phyloP scores from a whole-genome alignment of 2,797 vertebrate genomes.

The Neosilurus mollespiculum region DNA sequence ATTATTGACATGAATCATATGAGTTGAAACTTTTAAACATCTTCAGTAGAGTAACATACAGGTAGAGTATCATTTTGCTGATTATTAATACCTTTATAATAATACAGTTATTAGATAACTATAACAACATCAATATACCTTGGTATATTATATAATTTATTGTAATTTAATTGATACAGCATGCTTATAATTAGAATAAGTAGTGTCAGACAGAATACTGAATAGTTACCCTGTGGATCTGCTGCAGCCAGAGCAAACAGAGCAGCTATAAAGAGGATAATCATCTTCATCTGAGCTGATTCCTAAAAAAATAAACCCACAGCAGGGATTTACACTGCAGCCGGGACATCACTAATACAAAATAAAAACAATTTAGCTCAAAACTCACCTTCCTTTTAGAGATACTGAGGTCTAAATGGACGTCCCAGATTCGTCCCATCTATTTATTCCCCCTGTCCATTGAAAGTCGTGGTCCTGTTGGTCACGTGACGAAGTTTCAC shows the following conservation, averaged over 20 bases:
- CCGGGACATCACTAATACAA: not conserved
- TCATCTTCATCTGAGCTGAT: slow-evolving; percentile 61
- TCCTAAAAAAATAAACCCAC: slow-evolving; percentile 39
- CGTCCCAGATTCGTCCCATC: no score
- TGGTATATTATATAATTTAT: not conserved
- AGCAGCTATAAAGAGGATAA: slow-evolving; percentile 56
- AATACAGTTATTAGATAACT: not conserved
- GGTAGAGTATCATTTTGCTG: no score
- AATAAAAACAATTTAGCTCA: no score
- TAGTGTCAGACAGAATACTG: not conserved
- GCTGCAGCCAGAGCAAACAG: slow-evolving; percentile 61
- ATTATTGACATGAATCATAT: no score
- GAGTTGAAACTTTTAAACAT: no score
- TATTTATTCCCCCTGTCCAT: not conserved
- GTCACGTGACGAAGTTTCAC: not conserved
- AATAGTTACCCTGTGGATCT: slow-evolving; percentile 65
- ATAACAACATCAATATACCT: not conserved
- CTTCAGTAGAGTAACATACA: no score
- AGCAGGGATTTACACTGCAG: not conserved
- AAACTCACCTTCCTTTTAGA: not conserved
- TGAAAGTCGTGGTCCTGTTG: not conserved
- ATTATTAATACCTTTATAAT: no score
- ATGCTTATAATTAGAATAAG: not conserved
- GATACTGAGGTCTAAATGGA: no score
- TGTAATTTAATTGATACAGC: no score